Evolutionary conservation across 2,113 vertebrate species (phyloP).

Genomic region (Pycnonotus jocosus): DNA sequence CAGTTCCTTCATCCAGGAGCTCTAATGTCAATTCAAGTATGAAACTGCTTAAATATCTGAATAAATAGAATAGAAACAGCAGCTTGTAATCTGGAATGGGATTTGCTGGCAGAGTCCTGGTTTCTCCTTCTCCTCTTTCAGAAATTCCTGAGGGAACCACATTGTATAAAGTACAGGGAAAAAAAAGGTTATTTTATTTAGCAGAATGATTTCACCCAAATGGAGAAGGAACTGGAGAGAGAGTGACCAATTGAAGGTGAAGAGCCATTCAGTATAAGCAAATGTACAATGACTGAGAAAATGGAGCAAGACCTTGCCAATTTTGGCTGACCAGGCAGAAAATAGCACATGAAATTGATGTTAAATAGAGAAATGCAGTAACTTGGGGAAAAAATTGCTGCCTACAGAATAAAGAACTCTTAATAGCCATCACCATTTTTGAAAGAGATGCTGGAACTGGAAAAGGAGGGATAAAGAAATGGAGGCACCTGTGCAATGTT

Average conservation of each 20-base stretch:
- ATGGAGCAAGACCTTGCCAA: background rate
- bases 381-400: background rate
- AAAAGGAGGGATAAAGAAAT: background rate
- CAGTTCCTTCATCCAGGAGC: background rate
- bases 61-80: background rate
- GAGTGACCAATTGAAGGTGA: background rate
- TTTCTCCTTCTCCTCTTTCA: background rate
- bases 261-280: background rate
- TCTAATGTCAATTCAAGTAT: background rate
- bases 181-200: background rate
- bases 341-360: background rate
- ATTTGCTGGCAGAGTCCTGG: background rate
- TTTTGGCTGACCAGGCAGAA: background rate
- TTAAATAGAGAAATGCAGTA: background rate
- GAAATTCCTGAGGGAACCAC: background rate
- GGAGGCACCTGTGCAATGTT: background rate
- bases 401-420: background rate
- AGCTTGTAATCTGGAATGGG: background rate
- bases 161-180: background rate
- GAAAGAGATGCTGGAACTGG: background rate
- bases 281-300: background rate
- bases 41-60: background rate
- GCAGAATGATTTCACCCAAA: background rate
- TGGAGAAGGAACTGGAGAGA: background rate
- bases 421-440: background rate